phyloP scores from a whole-genome alignment of 92 coral and sea anemone species.

The Micromussa lordhowensis region DNA sequence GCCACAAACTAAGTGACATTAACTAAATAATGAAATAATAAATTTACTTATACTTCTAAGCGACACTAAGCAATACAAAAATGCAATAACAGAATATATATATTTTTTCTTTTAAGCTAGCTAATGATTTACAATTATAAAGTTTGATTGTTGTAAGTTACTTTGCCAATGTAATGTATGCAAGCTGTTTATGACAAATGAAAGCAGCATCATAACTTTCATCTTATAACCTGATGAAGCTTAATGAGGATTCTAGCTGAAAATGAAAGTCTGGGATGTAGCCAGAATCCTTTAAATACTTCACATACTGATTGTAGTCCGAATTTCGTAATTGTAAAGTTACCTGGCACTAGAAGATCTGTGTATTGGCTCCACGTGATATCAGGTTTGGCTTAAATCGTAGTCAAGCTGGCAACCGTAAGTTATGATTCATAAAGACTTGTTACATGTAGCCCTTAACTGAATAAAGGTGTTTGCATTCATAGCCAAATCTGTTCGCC shows the following conservation, averaged over 20 bases:
- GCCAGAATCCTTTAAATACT: too few relatives aligned
- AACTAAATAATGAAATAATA: too few relatives aligned
- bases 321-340: neutral
- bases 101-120: too few relatives aligned
- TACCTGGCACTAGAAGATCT: constrained; percentile 1
- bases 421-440: constrained; percentile 15
- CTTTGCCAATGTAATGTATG: neutral
- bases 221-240: too few relatives aligned
- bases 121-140: too few relatives aligned
- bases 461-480: constrained; percentile 10
- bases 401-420: constrained; percentile 4
- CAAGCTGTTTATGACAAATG: neutral
- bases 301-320: neutral
- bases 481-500: neutral
- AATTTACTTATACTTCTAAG: neutral
- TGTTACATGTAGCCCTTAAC: neutral
- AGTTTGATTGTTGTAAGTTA: too few relatives aligned
- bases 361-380: neutral
- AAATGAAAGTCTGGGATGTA: neutral
- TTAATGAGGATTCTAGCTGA: too few relatives aligned
- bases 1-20: neutral
- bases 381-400: constrained; percentile 10
- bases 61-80: neutral
- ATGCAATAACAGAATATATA: neutral
- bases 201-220: constrained; percentile 9